Evolutionary conservation across 2,888 invertebrate species (phyloP), one percentile per base, ranked within the genome.

Genomic region (Sphinx pinastri): DNA sequence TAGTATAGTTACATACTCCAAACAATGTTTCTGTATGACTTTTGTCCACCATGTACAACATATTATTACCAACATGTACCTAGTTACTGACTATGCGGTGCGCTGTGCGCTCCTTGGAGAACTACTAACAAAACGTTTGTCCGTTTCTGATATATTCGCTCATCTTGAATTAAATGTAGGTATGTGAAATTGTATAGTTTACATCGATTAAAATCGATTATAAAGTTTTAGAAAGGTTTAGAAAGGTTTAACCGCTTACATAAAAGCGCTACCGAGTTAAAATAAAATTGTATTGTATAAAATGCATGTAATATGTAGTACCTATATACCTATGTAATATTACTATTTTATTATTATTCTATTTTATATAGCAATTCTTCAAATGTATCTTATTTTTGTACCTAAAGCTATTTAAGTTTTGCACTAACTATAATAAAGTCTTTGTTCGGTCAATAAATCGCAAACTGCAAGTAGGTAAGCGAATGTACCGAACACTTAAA

Each of bases 71-170:
- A 38, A 38, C 38, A 38, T 38, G 38, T 25, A 25, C 25, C 25
- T 25, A 25, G 25, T 25, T 25, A 2, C 25, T 25, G 25, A 2
- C 25, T 25, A 25, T 25, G 25, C 25, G 2, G 25, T 25, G 25
- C 25, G 25, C 1, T 11, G 25, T 63, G 47, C 16, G 6, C 12
- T 63, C 19, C 19, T 16, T 19, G 0, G 19, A 16, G 19, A 55
- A 11, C 52, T n/a, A 47, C n/a, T 10, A 47, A 19, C 19, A 12
- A 63, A 63, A 49, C 19, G 63, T 63, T 63, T 19, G 63, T 63
- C 63, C 49, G 63, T 49, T 47, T 63, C 16, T 49, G 63, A 63
- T 63, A 38, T 38, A 16, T 49, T 63, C 63, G 63, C 63, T 63
- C 63, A 63, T 49, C 49, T 19, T 49, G 13, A 63, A 63, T 25